Conservation (phyloP, 2,113 vertebrate genomes). For the Zosterops lateralis region DNA sequence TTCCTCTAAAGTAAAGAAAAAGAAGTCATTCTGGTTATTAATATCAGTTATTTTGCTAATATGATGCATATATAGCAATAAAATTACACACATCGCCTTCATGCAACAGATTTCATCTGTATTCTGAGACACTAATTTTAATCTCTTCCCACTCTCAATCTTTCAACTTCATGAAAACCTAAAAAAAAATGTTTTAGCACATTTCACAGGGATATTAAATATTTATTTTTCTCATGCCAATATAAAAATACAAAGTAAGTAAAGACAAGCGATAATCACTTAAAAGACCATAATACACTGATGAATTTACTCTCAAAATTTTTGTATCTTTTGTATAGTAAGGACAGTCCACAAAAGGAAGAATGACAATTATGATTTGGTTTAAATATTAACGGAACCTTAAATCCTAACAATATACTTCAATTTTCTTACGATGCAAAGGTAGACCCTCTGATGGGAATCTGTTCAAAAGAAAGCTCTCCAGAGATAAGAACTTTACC, state of each 20-base stretch:
- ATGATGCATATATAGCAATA: not conserved
- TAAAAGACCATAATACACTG: not conserved
- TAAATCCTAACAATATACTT: not conserved
- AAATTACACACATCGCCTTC: not conserved
- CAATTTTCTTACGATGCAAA: not conserved
- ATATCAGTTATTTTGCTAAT: not conserved
- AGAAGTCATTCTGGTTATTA: not conserved
- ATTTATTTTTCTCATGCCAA: not conserved
- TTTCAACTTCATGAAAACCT: not conserved
- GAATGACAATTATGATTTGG: not conserved
- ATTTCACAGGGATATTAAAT: not conserved
- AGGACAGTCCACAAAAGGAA: not conserved
- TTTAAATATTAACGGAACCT: not conserved
- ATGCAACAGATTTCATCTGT: conserved; percentile 9
- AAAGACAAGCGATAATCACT: not conserved
- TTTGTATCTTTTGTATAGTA: not conserved
- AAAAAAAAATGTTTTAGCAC: not conserved
- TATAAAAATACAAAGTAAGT: not conserved
- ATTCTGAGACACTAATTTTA: conserved; percentile 8
- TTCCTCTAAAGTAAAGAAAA: not conserved
- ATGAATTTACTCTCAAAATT: not conserved
- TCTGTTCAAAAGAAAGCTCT: not conserved
- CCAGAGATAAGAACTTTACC: rapidly evolving
- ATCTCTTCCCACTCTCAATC: conserved; percentile 17
- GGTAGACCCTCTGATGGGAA: not conserved